Evolutionary conservation across 2,113 vertebrate species (phyloP).

Genomic region (Tor tambroides): DNA sequence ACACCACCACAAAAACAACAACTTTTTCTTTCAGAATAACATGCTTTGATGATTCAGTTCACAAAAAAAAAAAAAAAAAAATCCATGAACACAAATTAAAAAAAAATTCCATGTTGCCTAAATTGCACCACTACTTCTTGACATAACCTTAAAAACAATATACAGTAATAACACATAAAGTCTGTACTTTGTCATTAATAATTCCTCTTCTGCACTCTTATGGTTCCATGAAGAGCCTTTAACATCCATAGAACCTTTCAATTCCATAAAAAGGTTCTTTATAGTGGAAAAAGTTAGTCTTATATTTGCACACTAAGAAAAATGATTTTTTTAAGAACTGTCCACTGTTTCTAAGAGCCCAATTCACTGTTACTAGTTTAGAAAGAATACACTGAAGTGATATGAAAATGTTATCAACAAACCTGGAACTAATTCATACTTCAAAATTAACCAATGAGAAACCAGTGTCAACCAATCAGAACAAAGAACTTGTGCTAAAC

Average conservation of each 20-base stretch:
- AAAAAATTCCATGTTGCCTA: neutral
- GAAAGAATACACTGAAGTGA: neutral
- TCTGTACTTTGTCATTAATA: neutral
- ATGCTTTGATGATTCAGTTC: neutral
- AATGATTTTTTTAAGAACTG: no score
- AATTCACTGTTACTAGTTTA: neutral
- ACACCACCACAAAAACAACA: no score
- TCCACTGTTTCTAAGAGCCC: no score
- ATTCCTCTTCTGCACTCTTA: no score
- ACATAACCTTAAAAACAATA: neutral
- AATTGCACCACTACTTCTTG: neutral
- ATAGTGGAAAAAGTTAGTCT: no score
- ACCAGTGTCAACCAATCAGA: neutral
- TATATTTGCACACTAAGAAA: no score
- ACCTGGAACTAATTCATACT: neutral
- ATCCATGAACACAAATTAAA: neutral
- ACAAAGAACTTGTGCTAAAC: neutral
- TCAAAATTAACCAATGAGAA: neutral
- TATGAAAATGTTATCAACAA: neutral
- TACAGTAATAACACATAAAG: neutral
- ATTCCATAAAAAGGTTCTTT: no score
- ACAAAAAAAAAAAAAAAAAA: no score
- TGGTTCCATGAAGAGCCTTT: no score
- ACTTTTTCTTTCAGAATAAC: no score
- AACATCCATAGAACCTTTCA: no score